Base-by-base conservation (phyloP, 2,797 vertebrate genomes). In the Catharus ustulatus region DNA sequence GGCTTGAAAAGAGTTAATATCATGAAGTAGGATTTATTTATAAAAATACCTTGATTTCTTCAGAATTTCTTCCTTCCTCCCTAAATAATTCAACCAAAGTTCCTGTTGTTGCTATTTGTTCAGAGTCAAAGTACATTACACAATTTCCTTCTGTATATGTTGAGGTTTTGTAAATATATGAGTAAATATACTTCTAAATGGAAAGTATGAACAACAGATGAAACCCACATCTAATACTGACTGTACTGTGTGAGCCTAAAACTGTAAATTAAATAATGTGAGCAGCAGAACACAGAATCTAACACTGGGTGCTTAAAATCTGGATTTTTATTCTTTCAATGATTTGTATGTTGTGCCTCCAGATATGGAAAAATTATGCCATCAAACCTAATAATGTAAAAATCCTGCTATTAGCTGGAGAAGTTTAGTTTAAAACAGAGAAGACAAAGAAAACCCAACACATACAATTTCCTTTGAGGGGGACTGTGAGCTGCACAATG, bases 151-250 rank as follows among this genome's bases (percentile, higher is more conserved):
- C 45, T 59, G 24, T 45, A 18, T 54, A 58, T 54, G 55, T 57
- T 85, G 87, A 85, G 75, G 76, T 91, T 94, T 94, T 75, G 36
- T 45, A 87, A 55, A 77, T 75, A 72, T 27, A 63, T 58, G 27
- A 63, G 61, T 80, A 82, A 93, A 84, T 85, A 71, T 7, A 59
- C 26, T 36, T 29, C 64, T 91, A 92, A 92, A 77, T 57, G 52
- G 58, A 87, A 89, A 79, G 42, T 15, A 83, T 20, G 73, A 89
- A 49, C 14, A 57, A 20, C 38, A 55, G 48, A 64, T 16, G 12
- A 79, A 92, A 90, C 11, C 55, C 72, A 27, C 26, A 34, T 59
- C 34, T 38, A 79, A 52, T 36, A 51, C 4, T 79, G 51, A 66
- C 8, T 45, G 9, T 15, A 52, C 40, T 14, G 3, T 6, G 2